Conservation (phyloP, 2,888 invertebrate species). For the Morinoia aosen region DNA sequence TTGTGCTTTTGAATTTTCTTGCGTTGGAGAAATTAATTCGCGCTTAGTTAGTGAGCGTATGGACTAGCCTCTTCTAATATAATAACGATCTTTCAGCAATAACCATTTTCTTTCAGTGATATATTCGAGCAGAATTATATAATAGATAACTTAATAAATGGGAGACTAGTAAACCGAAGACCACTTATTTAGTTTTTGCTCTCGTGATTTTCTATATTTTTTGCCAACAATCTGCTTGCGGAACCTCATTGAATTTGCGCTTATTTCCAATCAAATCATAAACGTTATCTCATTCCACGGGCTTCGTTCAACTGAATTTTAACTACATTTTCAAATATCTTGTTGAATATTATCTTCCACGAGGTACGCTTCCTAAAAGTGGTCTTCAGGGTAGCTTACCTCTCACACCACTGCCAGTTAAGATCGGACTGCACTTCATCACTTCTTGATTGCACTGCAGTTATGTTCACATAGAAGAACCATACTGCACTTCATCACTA, state of each 20-base stretch:
- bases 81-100: background rate
- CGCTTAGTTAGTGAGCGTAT: background rate
- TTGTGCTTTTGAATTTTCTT: no score
- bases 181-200: background rate
- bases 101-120: background rate
- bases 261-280: background rate
- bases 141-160: background rate
- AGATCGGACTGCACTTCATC: background rate
- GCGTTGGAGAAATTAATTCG: no score
- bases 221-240: background rate
- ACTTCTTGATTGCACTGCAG: background rate
- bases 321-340: background rate
- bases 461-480: no score
- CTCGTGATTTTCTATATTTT: background rate
- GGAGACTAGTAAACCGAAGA: background rate
- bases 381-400: background rate
- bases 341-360: background rate
- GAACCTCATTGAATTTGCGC: background rate
- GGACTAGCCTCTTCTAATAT: background rate
- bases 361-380: background rate
- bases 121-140: background rate
- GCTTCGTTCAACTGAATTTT: background rate
- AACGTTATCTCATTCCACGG: background rate
- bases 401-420: background rate
- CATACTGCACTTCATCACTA: background rate